A percentile compares a stretch with the other conserved stretches of the same genome.
Conservation (phyloP, 2,888 invertebrate species). For the Drepanosiphum platanoidis region DNA sequence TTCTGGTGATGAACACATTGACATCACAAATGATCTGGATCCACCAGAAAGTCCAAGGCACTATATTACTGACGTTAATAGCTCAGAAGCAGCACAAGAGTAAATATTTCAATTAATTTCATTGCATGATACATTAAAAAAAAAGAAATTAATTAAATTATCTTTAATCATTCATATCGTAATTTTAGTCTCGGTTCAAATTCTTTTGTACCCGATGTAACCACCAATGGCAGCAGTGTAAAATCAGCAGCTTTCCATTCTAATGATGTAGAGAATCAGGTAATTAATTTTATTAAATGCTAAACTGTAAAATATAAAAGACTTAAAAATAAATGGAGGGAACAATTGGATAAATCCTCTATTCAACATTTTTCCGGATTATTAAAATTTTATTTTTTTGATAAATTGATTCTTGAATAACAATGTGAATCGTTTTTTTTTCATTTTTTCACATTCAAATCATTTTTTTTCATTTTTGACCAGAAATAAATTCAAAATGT, state of each 20-base stretch:
- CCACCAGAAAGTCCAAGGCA: not conserved
- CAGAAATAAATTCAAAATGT: no score
- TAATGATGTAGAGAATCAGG: not conserved
- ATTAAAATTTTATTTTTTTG: no score
- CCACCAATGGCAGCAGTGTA: conserved; percentile 8
- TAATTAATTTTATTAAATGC: not conserved
- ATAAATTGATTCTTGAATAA: no score
- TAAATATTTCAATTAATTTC: not conserved
- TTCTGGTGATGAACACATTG: conserved; percentile 34
- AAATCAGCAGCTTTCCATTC: not conserved
- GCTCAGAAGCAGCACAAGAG: conserved; percentile 8
- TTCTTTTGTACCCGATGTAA: conserved; percentile 25
- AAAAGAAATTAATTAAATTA: not conserved
- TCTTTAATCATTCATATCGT: not conserved
- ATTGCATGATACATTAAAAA: not conserved
- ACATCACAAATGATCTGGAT: conserved; percentile 45
- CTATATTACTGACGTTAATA: conserved; percentile 8
- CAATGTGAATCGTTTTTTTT: no score
- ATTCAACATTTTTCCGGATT: no score
- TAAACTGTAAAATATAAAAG: not conserved
- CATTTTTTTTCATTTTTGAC: no score
- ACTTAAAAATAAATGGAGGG: no score
- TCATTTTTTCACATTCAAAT: no score
- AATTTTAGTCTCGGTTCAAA: not conserved
- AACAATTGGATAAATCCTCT: no score